Conservation (phyloP, 2,113 vertebrate species). For the Enhydra lutris region DNA sequence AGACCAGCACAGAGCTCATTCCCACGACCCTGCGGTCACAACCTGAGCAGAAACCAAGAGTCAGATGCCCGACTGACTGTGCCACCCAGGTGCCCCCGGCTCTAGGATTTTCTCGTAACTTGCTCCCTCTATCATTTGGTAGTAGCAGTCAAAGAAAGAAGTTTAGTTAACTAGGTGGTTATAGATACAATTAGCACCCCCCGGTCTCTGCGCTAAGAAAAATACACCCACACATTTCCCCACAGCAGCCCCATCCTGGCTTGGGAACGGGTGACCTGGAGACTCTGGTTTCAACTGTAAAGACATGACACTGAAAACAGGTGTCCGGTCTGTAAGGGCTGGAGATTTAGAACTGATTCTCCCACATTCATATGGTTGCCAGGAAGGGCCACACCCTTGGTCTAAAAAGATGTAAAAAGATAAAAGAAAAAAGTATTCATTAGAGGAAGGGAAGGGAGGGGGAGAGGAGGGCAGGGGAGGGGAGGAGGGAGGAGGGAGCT, state of each 20-base stretch:
- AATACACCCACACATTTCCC: background rate
- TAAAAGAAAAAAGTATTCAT: background rate
- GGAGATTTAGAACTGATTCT: background rate
- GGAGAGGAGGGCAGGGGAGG: no score
- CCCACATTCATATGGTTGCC: background rate
- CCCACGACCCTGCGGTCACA: background rate
- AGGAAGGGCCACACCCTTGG: background rate
- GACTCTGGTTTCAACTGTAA: background rate
- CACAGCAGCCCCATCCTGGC: background rate
- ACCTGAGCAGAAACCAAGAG: background rate
- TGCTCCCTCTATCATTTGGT: background rate
- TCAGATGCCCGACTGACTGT: background rate
- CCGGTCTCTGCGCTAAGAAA: background rate
- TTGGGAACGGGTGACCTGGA: background rate
- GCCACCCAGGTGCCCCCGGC: background rate
- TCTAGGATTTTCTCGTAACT: background rate
- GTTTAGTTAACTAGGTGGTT: background rate
- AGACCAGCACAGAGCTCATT: background rate
- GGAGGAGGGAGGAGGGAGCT: background rate
- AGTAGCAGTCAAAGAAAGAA: background rate
- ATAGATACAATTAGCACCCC: background rate
- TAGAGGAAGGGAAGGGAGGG: background rate
- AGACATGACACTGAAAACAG: background rate
- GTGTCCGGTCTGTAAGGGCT: background rate
- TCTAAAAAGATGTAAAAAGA: background rate